Conservation (phyloP, 2,113 vertebrate species). For the Otis tarda region DNA sequence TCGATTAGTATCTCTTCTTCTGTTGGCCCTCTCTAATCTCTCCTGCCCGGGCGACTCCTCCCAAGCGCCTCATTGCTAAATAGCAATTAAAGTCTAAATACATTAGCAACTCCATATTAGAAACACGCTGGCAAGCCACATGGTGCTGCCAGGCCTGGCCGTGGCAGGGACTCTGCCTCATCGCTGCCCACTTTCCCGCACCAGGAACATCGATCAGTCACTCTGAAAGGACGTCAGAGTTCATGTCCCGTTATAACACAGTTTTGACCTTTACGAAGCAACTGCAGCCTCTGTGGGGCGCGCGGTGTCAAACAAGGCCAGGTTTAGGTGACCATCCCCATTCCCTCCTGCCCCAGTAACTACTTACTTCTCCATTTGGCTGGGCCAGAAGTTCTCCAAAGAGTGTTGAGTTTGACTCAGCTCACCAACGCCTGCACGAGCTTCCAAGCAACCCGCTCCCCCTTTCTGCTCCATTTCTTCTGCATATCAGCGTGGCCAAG, state of each 20-base stretch:
- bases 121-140: not conserved
- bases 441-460: not conserved
- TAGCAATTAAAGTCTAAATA: conserved; percentile 31
- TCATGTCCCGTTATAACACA: not conserved
- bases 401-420: not conserved
- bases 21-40: conserved; percentile 17
- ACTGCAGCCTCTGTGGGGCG: not conserved
- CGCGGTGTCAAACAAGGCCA: rapidly evolving
- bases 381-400: not conserved
- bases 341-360: not conserved
- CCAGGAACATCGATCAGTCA: not conserved
- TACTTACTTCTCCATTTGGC: not conserved
- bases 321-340: not conserved
- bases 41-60: not conserved
- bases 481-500: not conserved
- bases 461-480: not conserved
- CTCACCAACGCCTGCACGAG: rapidly evolving
- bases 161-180: not conserved
- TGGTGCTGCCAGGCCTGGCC: not conserved
- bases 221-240: not conserved
- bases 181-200: not conserved
- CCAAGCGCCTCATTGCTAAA: conserved; percentile 15
- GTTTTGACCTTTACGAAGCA: not conserved
- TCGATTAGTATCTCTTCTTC: conserved; percentile 23
- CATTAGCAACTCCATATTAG: not conserved